Base-by-base conservation (phyloP, 2,797 vertebrate species). In the Scolopax rusticola region DNA sequence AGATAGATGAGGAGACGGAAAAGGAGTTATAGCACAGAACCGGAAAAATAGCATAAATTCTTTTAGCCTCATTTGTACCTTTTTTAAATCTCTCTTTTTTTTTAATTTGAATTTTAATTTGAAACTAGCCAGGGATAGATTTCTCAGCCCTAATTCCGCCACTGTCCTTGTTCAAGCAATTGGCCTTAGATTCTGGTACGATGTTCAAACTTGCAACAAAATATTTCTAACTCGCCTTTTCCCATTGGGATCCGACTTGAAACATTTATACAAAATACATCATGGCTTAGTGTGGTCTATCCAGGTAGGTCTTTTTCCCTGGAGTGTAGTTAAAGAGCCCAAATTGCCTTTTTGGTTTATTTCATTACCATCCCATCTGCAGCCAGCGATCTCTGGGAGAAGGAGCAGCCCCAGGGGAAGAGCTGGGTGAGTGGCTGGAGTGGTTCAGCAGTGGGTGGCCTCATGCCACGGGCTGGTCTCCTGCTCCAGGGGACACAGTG, bases 41-140 rank as follows among this genome's bases (percentile, higher is more conserved):
- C 60, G 38, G 94, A 94, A 97, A 95, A 96, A 95, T 96, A 95
- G 71, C 90, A 94, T 80, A 85, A 95, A 95, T 97, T 97, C 90
- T 86, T 95, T 94, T 36, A 93, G 70, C 38, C 80, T 89, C 81
- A 92, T 96, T 97, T 93, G 88, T 96, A 90, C 60, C 60, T 89
- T 95, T 96, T 89, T 25, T 68, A 91, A 87, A 91, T 57, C 23
- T 40, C 68, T 82, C 41, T 50, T 48, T 89, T 61, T 51, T 48
- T 48, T 48, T 48, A 20, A 20, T 50, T 53, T 7, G 36, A 36
- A 36, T 43, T 43, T 43, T 4, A 45, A 89, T 86, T 56, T 94
- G 93, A 94, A 91, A 61, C 81, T 95, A 83, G 63, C 81, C 86
- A 96, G 94, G 68, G 78, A 85, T 83, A 20, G 53, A 68, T 85